Base-by-base conservation (phyloP, 2,797 vertebrate genomes). In the Gorsachius magnificus region DNA sequence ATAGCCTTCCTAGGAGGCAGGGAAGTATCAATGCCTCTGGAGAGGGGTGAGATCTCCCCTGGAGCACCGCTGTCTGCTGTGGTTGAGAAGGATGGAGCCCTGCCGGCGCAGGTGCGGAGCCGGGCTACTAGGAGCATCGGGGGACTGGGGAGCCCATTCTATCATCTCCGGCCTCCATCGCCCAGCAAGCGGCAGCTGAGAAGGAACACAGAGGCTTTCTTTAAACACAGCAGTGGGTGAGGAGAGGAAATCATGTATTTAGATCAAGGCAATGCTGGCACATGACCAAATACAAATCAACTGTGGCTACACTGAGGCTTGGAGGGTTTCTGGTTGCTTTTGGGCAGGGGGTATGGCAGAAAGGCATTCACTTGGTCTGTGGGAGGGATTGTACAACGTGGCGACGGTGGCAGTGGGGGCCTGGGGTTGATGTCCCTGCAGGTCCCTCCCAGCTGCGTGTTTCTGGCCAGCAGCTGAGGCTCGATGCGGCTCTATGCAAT, bases 1-100 rank as follows among this genome's bases (percentile, higher is more conserved):
- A 91, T 18, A 83, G 57, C 51, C 54, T 82, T 95, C 87, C 87
- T 85, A 81, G 91, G 87, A 65, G 89, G 22, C 65, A 56, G n/a
- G 22, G 35, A 41, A 76, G 35, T 88, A 91, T 79, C 66, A 86
- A 63, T 66, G 82, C 76, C 85, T 48, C 46, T 0, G 2, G 35
- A 79, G 76, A 93, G 61, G 33, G 28, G 6, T 1, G 16, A 90
- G 68, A 64, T 72, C 35, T 83, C 60, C 51, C 33, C 50, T 68
- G 60, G 60, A 93, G 65, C 13, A 53, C 28, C 69, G 36, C 50
- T 91, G 29, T 68, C 75, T 92, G 46, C 69, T 0, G 0, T 26
- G 24, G 53, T 45, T 0, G 3, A 74, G 94, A 90, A 93, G 93
- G 82, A 91, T 15, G 66, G 94, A 95, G 76, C 65, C 41, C 53